Base-by-base conservation (phyloP, 64 coral and sea anemone species). In the Astreopora myriophthalma region DNA sequence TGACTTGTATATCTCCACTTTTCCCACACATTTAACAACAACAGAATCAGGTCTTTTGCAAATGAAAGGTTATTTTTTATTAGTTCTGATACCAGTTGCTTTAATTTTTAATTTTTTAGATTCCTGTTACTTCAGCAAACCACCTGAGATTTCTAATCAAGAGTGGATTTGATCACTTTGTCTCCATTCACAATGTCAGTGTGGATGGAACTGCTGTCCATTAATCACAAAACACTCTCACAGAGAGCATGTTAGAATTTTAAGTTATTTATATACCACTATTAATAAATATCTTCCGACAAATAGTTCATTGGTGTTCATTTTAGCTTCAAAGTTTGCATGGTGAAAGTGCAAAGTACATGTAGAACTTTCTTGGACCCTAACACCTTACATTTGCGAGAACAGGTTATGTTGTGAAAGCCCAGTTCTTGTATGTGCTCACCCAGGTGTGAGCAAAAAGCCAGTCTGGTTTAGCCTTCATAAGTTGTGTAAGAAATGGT, bases 131-230 rank as follows among this genome's bases (percentile, higher is more conserved):
- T 19, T 95, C 93, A 78, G 81, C 93, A 39, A 71, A 55, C 34
- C 93, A 95, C 80, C 78, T 95, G 32, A 42, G 64, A 75, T 95
- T 95, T 85, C 57, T 90, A 26, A 94, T 94, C 87, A 94, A 94
- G 60, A 89, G 86, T 75, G 93, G 78, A 25, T 94, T 76, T 85
- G 93, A 94, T 58, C 93, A 94, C 69, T 94, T 94, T 74, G 27
- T 82, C 19, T 89, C 87, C 6, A 74, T 94, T 13, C 87, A 94
- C n/a, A 79, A 89, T 32, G 48, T 94, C 42, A 82, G 69, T 65
- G 89, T 94, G 75, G 87, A 94, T 36, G 93, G 93, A 2, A 85
- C 86, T 25, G 77, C 89, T 26, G 89, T 91, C 1, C 89, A 91
- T 19, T 91, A 81, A n/a, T 1, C 14, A 17, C 7, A 73, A 73